phyloP scores from a whole-genome alignment of 2,888 invertebrate species.

The Ophion obscuratus region DNA sequence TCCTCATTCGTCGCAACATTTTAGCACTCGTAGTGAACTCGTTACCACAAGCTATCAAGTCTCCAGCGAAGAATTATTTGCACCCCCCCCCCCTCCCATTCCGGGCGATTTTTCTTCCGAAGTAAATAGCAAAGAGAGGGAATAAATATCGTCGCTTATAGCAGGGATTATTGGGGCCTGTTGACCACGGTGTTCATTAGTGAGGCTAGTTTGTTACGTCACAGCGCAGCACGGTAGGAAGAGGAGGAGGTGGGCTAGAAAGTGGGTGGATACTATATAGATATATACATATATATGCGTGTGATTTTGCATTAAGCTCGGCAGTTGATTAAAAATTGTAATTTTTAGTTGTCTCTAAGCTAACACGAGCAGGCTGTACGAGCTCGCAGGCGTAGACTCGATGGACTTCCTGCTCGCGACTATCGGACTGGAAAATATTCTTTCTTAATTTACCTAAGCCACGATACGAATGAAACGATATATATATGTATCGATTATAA shows the following conservation, averaged over 20 bases:
- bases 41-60: too few species aligned
- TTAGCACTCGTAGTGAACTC: too few species aligned
- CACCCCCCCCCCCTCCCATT: too few species aligned
- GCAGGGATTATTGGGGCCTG: neutral
- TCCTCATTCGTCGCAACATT: too few species aligned
- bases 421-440: constrained; percentile 4
- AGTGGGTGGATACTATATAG: neutral
- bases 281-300: constrained; percentile 13
- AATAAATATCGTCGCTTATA: neutral
- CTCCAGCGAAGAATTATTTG: too few species aligned
- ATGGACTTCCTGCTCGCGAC: constrained; percentile 21
- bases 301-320: constrained; percentile 8
- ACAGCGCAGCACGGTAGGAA: neutral
- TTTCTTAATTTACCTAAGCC: neutral
- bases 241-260: neutral
- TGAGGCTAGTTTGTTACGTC: constrained; percentile 29
- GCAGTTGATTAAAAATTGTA: constrained; percentile 53
- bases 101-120: neutral
- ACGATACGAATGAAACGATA: neutral
- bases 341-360: constrained; percentile 46
- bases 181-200: constrained; percentile 16
- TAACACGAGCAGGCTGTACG: neutral
- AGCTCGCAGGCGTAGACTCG: neutral
- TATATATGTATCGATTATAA: too few species aligned
- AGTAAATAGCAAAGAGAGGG: neutral